Conservation (phyloP, 2,113 vertebrate species). For the Tautogolabrus adspersus region DNA sequence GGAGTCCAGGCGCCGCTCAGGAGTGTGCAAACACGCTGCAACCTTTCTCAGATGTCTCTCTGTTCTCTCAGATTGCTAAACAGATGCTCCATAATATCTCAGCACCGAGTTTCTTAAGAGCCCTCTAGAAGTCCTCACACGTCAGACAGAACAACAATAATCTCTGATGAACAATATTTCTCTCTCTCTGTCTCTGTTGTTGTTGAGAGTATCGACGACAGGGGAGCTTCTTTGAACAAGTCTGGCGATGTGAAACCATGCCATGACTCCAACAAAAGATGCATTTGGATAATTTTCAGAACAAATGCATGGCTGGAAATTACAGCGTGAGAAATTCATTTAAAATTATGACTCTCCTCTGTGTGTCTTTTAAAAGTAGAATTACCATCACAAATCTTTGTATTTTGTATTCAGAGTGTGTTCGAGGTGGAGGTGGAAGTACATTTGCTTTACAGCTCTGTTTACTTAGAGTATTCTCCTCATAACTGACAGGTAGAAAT, state of each 20-base stretch:
- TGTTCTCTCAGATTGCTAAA: constrained; percentile 47
- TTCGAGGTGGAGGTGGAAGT: constrained; percentile 18
- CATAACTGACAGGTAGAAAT: constrained; percentile 44
- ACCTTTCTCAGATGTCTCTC: constrained; percentile 42
- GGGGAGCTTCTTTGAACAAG: background rate
- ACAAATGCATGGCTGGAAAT: background rate
- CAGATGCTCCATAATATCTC: constrained; percentile 49
- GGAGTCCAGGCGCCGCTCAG: constrained; percentile 24
- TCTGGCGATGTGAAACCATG: background rate
- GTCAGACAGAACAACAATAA: constrained; percentile 30
- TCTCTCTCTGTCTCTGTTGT: background rate
- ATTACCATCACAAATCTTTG: constrained; percentile 16
- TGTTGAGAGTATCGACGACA: background rate
- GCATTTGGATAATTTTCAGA: background rate
- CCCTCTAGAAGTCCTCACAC: constrained; percentile 29
- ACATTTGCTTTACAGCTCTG: constrained; percentile 46
- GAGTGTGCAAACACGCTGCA: constrained; percentile 47
- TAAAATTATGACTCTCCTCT: background rate
- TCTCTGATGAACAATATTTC: background rate
- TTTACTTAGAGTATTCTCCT: constrained; percentile 58
- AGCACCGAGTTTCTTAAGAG: constrained; percentile 17
- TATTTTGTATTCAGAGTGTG: constrained; percentile 37
- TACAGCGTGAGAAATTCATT: background rate
- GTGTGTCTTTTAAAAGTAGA: background rate
- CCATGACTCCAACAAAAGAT: background rate